A percentile compares a stretch with the other conserved stretches of the same genome.
phyloP scores from a whole-genome alignment of 2,113 vertebrate genomes.

The Gnathonemus echidnorhynchus region DNA sequence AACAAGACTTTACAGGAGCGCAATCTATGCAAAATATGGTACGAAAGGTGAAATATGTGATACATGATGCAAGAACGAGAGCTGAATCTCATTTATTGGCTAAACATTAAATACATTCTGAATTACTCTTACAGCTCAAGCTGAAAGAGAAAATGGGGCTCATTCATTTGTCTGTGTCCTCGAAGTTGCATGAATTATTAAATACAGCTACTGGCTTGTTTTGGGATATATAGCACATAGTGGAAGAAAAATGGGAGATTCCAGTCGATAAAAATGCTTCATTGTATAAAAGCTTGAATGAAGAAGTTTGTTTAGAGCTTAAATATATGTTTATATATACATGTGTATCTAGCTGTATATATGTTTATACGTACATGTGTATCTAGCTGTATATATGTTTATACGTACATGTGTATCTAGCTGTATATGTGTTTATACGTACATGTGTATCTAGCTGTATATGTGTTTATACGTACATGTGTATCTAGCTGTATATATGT shows the following conservation, averaged over 20 bases:
- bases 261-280: not conserved
- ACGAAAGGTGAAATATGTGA: not conserved
- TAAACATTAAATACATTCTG: not conserved
- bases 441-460: not conserved
- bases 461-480: no score
- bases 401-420: no score
- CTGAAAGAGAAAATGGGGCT: not conserved
- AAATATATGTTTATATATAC: not conserved
- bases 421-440: not conserved
- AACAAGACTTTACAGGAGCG: not conserved
- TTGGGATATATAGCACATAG: not conserved
- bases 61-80: not conserved
- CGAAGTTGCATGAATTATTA: not conserved
- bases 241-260: not conserved
- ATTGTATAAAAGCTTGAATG: not conserved
- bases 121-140: not conserved
- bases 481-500: not conserved
- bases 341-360: not conserved
- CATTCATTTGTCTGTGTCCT: not conserved
- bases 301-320: not conserved
- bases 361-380: no score
- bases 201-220: not conserved
- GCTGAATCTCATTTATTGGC: not conserved
- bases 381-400: not conserved
- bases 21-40: not conserved